Evolutionary conservation across 2,888 invertebrate species (phyloP).

Genomic region (Mactromeris polynyma): DNA sequence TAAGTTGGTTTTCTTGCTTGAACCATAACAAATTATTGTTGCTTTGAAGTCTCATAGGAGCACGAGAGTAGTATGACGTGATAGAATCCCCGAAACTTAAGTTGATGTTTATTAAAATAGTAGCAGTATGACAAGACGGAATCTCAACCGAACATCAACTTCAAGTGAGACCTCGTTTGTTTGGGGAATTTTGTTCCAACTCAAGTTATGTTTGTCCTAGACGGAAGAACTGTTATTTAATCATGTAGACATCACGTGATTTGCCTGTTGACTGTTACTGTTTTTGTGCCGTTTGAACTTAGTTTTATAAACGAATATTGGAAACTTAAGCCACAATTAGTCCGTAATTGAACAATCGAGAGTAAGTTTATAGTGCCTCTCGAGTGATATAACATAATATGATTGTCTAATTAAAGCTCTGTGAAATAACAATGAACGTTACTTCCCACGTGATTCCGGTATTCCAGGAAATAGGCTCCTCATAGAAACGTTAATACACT

Average conservation of each 20-base stretch:
- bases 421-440: neutral
- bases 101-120: too few relatives aligned
- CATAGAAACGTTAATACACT: neutral
- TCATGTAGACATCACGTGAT: neutral
- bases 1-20: neutral
- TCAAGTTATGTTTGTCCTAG: neutral
- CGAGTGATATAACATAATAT: neutral
- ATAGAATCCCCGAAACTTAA: neutral
- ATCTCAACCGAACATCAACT: too few relatives aligned
- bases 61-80: constrained; percentile 28
- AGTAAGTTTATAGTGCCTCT: neutral
- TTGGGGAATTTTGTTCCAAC: neutral
- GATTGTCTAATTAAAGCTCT: neutral
- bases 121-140: neutral
- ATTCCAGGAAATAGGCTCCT: neutral
- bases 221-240: neutral
- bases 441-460: neutral
- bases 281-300: neutral
- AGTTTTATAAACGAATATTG: neutral
- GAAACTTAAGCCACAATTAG: neutral
- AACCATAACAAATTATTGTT: neutral
- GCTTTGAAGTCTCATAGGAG: constrained; percentile 56
- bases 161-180: neutral
- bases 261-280: neutral
- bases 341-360: neutral